phyloP scores from a whole-genome alignment of 2,888 invertebrate genomes.

The Heteromyza rotundicornis region DNA sequence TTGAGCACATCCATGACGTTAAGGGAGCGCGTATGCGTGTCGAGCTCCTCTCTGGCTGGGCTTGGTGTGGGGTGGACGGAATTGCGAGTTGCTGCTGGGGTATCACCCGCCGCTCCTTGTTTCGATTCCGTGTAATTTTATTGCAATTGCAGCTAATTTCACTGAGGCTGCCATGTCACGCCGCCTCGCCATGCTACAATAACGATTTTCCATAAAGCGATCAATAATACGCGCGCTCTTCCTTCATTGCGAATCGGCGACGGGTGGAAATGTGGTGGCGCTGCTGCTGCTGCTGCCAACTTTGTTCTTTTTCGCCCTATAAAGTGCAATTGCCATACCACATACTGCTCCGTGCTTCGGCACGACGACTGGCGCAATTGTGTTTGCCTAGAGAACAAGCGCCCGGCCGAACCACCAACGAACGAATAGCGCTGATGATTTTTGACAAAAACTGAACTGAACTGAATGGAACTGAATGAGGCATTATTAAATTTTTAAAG shows the following conservation, averaged over 20 bases:
- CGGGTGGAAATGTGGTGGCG: background rate
- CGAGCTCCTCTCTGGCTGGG: background rate
- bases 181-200: constrained; percentile 40
- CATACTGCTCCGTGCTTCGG: constrained; percentile 14
- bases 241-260: background rate
- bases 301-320: background rate
- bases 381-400: constrained; percentile 48
- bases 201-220: constrained; percentile 55
- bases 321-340: background rate
- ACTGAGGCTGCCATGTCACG: constrained; percentile 36
- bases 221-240: constrained; percentile 43
- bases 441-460: constrained; percentile 29
- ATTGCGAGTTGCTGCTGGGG: background rate
- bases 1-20: no score
- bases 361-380: no score
- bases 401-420: constrained; percentile 11
- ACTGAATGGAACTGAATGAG: constrained; percentile 28
- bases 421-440: constrained; percentile 18
- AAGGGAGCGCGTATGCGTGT: background rate
- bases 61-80: background rate
- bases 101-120: background rate
- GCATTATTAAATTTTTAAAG: constrained; percentile 34
- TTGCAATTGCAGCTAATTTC: constrained; percentile 9
- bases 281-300: constrained; percentile 5
- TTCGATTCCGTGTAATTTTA: background rate